Conservation (phyloP, 1,140 invertebrate genomes). For the Drosophila lacertosa region DNA sequence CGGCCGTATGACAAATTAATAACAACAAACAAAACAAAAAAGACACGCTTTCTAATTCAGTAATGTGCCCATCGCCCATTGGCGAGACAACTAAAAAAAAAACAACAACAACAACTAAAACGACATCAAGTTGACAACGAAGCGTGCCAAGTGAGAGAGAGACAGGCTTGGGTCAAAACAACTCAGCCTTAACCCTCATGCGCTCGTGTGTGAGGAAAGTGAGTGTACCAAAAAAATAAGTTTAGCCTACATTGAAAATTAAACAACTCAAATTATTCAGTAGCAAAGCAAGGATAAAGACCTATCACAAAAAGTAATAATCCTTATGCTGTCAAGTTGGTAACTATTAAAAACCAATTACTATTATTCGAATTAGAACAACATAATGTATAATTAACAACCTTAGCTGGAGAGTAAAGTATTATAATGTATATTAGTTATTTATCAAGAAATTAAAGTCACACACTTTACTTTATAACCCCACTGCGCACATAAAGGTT, state of each 20-base stretch:
- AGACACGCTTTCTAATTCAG: constrained; percentile 74
- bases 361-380: no score
- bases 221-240: not conserved
- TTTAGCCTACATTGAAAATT: no score
- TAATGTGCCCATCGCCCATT: constrained; percentile 55
- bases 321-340: no score
- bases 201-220: not conserved
- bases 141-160: constrained; percentile 13
- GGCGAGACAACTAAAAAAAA: constrained; percentile 32
- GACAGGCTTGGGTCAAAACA: constrained; percentile 22
- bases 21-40: constrained; percentile 49
- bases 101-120: constrained; percentile 16
- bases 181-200: constrained; percentile 52
- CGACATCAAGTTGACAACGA: constrained; percentile 13
- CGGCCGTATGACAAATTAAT: constrained; percentile 72
- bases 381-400: no score
- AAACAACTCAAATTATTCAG: no score
- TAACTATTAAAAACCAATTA: no score
- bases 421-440: no score
- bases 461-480: not conserved
- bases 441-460: not conserved
- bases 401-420: no score
- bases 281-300: no score
- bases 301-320: no score
- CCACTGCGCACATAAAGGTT: constrained; percentile 38